Conservation (phyloP, 2,888 invertebrate species). For the Trissolcus japonicus region DNA sequence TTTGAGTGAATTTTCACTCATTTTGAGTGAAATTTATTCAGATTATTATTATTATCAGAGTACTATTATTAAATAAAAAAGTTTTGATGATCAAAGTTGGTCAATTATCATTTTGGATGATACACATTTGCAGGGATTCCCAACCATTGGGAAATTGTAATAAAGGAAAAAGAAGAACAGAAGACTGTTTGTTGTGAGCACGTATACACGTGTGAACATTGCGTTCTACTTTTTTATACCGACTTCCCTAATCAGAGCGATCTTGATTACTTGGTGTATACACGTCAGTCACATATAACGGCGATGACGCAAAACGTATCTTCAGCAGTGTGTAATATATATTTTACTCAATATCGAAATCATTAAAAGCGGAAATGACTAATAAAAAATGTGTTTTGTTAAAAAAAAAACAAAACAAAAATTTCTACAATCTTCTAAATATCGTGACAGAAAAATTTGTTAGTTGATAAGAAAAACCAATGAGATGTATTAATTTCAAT, state of each 20-base stretch:
- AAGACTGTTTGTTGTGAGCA: slow-evolving; percentile 34
- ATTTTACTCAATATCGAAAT: slow-evolving; percentile 63
- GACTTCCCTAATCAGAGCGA: slow-evolving; percentile 40
- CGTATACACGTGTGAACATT: slow-evolving; percentile 43
- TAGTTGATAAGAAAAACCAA: no score
- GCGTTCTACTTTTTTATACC: slow-evolving; percentile 40
- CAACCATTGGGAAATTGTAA: neutral
- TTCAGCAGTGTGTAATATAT: slow-evolving; percentile 54
- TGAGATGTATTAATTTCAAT: slow-evolving; percentile 46
- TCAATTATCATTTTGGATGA: no score
- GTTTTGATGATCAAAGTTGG: no score
- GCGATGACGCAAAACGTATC: slow-evolving; percentile 63
- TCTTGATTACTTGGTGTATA: slow-evolving; percentile 18
- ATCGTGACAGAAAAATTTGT: no score
- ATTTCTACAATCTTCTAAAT: no score
- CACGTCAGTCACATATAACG: slow-evolving; percentile 16
- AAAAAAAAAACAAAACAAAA: no score
- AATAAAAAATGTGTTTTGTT: slow-evolving; percentile 61
- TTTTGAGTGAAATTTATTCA: no score
- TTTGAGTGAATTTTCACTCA: no score
- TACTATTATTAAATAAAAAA: no score
- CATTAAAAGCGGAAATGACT: slow-evolving; percentile 71
- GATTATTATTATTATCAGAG: no score
- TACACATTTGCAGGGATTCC: no score
- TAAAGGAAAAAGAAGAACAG: slow-evolving; percentile 17